Evolutionary conservation across 2,888 invertebrate genomes (phyloP).

Genomic region (Watsonalla binaria): DNA sequence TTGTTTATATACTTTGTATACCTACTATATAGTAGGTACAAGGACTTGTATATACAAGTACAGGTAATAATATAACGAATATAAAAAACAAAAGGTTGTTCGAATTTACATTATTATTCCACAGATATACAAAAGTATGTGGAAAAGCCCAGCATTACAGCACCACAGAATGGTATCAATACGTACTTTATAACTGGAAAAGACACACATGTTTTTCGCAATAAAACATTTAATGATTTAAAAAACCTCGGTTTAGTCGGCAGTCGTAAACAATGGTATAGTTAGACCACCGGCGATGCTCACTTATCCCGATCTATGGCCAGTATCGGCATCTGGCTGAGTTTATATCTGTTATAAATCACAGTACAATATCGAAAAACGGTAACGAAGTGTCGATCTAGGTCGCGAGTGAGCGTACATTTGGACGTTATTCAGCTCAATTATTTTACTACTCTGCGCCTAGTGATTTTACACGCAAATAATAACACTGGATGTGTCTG

Average conservation of each 20-base stretch:
- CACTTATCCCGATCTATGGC: slow-evolving; percentile 42
- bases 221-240: slow-evolving; percentile 17
- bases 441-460: slow-evolving; percentile 17
- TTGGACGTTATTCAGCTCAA: slow-evolving; percentile 39
- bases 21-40: no score
- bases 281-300: slow-evolving; percentile 53
- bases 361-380: slow-evolving; percentile 51
- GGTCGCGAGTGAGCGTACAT: slow-evolving; percentile 37
- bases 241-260: background rate
- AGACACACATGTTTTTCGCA: slow-evolving; percentile 22
- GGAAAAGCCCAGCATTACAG: background rate
- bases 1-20: no score
- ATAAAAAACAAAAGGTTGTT: no score
- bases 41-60: no score
- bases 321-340: slow-evolving; percentile 46
- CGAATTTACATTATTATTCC: no score
- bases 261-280: slow-evolving; percentile 40
- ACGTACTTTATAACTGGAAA: slow-evolving; percentile 7
- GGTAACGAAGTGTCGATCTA: slow-evolving; percentile 55
- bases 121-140: no score
- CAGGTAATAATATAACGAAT: no score
- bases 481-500: no score
- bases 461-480: no score
- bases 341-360: slow-evolving; percentile 69
- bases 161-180: background rate